A percentile compares a stretch with the other conserved stretches of the same genome.
Conservation (phyloP, 1,140 invertebrate genomes). For the Parasteatoda tepidariorum region DNA sequence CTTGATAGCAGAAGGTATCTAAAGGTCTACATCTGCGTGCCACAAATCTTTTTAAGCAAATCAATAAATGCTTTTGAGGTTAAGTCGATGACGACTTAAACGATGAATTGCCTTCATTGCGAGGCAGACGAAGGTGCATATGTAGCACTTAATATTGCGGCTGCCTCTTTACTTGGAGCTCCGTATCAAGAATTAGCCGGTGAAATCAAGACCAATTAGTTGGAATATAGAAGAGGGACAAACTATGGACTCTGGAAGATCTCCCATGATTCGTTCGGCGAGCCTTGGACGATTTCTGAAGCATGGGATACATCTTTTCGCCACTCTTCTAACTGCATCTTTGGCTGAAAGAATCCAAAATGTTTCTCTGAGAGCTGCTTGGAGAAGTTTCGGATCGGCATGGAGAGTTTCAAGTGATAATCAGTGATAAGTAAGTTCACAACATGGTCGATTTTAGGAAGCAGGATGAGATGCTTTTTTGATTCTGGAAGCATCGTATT, state of each 20-base stretch:
- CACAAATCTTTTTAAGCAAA: too few species aligned
- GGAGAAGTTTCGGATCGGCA: constrained; percentile 65
- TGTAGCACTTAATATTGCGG: too few species aligned
- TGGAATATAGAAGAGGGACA: constrained; percentile 64
- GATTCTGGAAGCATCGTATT: constrained; percentile 19
- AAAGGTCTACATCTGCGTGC: too few species aligned
- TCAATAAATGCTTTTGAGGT: constrained; percentile 68
- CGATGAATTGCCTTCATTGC: too few species aligned
- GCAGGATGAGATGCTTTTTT: constrained; percentile 20
- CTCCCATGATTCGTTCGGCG: constrained; percentile 65
- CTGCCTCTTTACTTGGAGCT: constrained; percentile 61
- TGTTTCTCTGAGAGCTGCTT: constrained; percentile 54
- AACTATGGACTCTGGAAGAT: constrained; percentile 65
- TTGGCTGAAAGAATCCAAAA: constrained; percentile 34
- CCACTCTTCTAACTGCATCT: constrained; percentile 24
- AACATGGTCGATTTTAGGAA: constrained; percentile 55
- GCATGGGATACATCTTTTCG: too few species aligned
- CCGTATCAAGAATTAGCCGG: constrained; percentile 68
- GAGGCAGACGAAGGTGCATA: too few species aligned
- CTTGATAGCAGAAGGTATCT: constrained; percentile 24
- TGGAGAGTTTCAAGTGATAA: constrained; percentile 66
- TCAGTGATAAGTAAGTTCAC: constrained; percentile 66
- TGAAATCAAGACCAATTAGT: constrained; percentile 67
- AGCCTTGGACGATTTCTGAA: too few species aligned
- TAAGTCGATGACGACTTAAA: constrained; percentile 67